Conservation (phyloP, 2,888 invertebrate genomes). For the Exephanes ischioxanthus region DNA sequence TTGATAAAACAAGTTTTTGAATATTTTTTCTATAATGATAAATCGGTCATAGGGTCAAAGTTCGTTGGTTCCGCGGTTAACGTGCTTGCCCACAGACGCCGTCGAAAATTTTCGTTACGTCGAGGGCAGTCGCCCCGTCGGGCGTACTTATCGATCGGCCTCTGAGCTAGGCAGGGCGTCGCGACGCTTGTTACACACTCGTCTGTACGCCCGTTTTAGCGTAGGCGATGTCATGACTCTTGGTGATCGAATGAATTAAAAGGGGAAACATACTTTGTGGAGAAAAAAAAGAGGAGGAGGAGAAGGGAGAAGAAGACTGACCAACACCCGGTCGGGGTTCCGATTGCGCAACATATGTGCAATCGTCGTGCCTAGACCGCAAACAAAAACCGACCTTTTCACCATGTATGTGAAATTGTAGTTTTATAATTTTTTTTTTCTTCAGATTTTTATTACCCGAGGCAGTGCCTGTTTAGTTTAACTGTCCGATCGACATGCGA, state of each 20-base stretch:
- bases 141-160: constrained; percentile 59
- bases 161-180: constrained; percentile 56
- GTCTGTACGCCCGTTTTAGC: constrained; percentile 16
- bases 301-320: background rate
- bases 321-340: background rate
- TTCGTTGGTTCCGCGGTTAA: constrained; percentile 33
- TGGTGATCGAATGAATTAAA: constrained; percentile 12
- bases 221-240: constrained; percentile 16
- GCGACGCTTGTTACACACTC: constrained; percentile 51
- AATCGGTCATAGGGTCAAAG: constrained; percentile 48
- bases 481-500: background rate
- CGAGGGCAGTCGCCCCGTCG: constrained; percentile 57
- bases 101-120: constrained; percentile 38
- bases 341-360: constrained; percentile 2
- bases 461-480: background rate
- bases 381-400: background rate
- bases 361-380: constrained; percentile 9
- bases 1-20: background rate
- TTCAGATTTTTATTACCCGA: background rate
- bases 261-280: background rate
- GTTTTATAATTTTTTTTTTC: background rate
- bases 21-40: background rate
- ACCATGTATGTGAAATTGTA: background rate
- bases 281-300: background rate
- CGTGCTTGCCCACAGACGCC: constrained; percentile 3